These are phyloP conservation scores for Poeciliopsis presidionis DNA, from an alignment of 2,797 vertebrate genomes.

Conservation along the genomic window DNA sequence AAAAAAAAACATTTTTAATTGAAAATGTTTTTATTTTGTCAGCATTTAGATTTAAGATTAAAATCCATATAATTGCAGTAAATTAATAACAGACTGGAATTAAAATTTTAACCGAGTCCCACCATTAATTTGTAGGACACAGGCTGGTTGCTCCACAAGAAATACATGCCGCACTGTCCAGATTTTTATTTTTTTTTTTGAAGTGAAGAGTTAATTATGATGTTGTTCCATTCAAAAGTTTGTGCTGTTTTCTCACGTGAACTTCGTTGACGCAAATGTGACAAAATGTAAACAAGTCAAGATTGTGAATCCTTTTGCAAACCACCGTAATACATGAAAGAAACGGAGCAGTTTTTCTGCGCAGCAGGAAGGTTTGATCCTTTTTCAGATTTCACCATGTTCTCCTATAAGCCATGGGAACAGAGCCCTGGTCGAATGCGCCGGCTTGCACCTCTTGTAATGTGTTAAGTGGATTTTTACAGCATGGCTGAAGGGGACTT, in stretches of 20 bases:
- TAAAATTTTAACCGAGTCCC: too few relatives aligned
- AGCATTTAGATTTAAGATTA: too few relatives aligned
- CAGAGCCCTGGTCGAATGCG: constrained; percentile 29
- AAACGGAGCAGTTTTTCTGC: neutral
- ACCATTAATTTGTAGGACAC: neutral
- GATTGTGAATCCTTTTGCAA: neutral
- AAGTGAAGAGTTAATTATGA: neutral
- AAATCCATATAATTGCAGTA: too few relatives aligned
- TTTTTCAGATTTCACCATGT: constrained; percentile 1
- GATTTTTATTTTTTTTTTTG: neutral
- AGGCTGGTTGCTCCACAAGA: neutral
- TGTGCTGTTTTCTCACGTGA: neutral
- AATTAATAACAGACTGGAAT: too few relatives aligned
- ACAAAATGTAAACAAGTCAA: neutral
- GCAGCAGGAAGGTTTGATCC: neutral
- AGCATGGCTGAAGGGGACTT: constrained; percentile 60
- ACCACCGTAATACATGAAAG: neutral
- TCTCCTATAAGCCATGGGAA: constrained; percentile 11
- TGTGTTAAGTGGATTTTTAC: constrained; percentile 75
- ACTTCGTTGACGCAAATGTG: neutral
- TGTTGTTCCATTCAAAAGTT: neutral
- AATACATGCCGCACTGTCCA: neutral
- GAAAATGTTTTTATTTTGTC: too few relatives aligned
- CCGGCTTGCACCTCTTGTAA: constrained; percentile 53
- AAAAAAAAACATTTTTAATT: neutral